phyloP scores from a whole-genome alignment of 2,113 vertebrate genomes.

The Myotis yumanensis region DNA sequence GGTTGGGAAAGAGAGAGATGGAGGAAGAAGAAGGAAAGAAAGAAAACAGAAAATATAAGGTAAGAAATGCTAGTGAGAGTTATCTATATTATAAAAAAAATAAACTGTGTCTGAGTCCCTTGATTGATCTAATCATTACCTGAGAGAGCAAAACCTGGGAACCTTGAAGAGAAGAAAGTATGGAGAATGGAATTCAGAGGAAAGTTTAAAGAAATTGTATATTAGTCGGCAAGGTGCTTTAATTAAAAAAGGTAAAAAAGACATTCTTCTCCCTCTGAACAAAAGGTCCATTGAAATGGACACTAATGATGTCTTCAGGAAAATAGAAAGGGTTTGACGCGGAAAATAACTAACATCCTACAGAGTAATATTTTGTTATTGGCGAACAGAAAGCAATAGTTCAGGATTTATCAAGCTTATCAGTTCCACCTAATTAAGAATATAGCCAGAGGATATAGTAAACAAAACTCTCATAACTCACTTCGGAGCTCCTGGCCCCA shows the following conservation, averaged over 20 bases:
- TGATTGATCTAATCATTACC: constrained; percentile 27
- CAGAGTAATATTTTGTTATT: constrained; percentile 79
- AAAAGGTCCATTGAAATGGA: constrained; percentile 77
- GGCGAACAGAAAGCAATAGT: constrained; percentile 82
- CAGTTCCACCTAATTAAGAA: constrained; percentile 84
- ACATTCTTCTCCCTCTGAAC: constrained; percentile 53
- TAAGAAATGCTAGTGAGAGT: constrained; percentile 27
- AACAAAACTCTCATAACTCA: constrained; percentile 80
- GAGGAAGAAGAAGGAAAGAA: not conserved
- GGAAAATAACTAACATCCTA: constrained; percentile 74
- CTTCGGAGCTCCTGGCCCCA: constrained; percentile 72
- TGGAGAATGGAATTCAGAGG: not conserved
- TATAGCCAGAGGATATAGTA: constrained; percentile 75
- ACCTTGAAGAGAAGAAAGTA: not conserved
- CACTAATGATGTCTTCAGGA: constrained; percentile 69
- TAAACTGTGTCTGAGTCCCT: not conserved
- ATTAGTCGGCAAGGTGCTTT: constrained; percentile 64
- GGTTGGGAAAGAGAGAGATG: too few relatives aligned
- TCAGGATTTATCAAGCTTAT: constrained; percentile 83
- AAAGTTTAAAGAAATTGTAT: constrained; percentile 26
- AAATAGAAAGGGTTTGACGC: constrained; percentile 74
- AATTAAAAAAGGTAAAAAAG: constrained; percentile 70
- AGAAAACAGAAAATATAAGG: not conserved
- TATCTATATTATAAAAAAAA: not conserved
- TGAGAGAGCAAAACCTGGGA: not conserved